Conservation (phyloP, 2,888 invertebrate genomes). For the Drosophila greeni region DNA sequence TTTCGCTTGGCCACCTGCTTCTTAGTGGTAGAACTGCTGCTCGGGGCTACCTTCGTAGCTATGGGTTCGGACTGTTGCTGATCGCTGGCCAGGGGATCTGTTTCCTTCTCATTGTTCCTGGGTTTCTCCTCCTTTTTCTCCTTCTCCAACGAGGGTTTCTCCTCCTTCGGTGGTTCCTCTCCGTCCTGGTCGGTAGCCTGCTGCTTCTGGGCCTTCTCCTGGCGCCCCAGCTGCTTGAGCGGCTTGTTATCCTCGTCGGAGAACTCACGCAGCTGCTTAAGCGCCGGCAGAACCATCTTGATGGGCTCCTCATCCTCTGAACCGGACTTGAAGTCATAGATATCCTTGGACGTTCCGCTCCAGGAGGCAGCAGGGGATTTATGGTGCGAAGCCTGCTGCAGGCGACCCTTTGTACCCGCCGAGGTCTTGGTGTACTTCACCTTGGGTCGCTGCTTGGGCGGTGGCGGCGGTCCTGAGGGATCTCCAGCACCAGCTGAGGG, state of each 20-base stretch:
- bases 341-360: constrained; percentile 66
- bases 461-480: too few relatives aligned
- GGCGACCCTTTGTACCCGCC: constrained; percentile 53
- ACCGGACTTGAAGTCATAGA: constrained; percentile 78
- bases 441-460: constrained; percentile 55
- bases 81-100: constrained; percentile 9
- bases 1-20: constrained; percentile 32
- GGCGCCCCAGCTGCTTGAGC: constrained; percentile 52
- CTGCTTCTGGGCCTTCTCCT: constrained; percentile 19
- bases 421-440: constrained; percentile 62
- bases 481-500: too few relatives aligned
- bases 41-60: constrained; percentile 11
- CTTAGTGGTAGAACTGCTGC: constrained; percentile 3
- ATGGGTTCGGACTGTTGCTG: constrained; percentile 29
- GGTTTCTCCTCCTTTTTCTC: constrained; percentile 8
- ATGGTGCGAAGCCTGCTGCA: constrained; percentile 39
- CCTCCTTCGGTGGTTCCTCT: not conserved
- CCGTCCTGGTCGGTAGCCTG: not conserved
- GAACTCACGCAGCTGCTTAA: constrained; percentile 76
- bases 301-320: constrained; percentile 78
- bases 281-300: constrained; percentile 77
- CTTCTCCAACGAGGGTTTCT: constrained; percentile 1
- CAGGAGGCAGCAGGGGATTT: constrained; percentile 24
- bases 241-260: constrained; percentile 77
- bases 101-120: constrained; percentile 6